Evolutionary conservation across 2,888 invertebrate genomes (phyloP).

Genomic region (Philaethria dido): DNA sequence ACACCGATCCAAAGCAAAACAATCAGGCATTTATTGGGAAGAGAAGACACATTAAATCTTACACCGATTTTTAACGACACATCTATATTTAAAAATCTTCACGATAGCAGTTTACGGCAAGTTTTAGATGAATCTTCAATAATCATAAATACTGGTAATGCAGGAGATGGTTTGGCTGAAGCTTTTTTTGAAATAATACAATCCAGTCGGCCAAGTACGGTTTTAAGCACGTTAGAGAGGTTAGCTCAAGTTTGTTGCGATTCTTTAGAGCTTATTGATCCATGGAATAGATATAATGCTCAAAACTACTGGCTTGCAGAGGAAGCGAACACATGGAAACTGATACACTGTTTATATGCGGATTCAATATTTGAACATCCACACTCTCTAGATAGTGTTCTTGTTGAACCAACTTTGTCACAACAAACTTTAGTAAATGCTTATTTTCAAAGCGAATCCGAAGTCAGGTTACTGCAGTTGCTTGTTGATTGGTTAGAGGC

Average conservation of each 20-base stretch:
- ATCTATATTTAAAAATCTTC: conserved; percentile 74
- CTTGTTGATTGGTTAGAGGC: conserved; percentile 97
- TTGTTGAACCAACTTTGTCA: conserved; percentile 70
- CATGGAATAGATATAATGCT: conserved; percentile 77
- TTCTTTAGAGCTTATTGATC: conserved; percentile 80
- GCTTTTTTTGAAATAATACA: conserved; percentile 79
- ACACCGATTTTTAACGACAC: conserved; percentile 78
- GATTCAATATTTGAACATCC: conserved; percentile 88
- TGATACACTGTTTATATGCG: conserved; percentile 91
- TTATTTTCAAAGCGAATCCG: conserved; percentile 78
- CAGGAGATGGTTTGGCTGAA: conserved; percentile 69
- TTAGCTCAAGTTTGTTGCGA: conserved; percentile 86
- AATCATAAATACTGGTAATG: conserved; percentile 58
- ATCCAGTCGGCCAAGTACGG: conserved; percentile 73
- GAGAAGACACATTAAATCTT: conserved; percentile 74
- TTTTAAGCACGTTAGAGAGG: conserved; percentile 85
- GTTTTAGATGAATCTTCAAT: conserved; percentile 75
- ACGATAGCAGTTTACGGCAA: conserved; percentile 75
- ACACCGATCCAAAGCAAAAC: conserved; percentile 69
- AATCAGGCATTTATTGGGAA: conserved; percentile 61
- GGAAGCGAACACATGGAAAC: conserved; percentile 95
- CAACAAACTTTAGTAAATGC: conserved; percentile 70
- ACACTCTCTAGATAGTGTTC: conserved; percentile 75
- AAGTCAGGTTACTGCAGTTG: conserved; percentile 89
- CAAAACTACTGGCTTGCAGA: conserved; percentile 87